phyloP scores from a whole-genome alignment of 2,888 invertebrate genomes.

The Esperia sulphurella region DNA sequence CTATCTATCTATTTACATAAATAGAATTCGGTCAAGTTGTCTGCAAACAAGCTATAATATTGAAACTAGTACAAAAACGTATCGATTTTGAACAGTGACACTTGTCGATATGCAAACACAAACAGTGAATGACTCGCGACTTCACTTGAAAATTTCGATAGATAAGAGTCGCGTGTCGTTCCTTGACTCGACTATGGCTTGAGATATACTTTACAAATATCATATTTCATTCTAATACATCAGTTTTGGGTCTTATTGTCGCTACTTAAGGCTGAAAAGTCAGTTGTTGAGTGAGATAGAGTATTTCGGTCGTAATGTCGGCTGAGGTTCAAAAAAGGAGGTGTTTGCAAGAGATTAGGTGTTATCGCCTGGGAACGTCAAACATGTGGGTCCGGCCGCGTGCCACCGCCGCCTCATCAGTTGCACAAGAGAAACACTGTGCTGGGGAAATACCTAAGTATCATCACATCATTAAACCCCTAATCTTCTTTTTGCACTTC shows the following conservation, averaged over 20 bases:
- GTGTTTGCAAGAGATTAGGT: constrained; percentile 75
- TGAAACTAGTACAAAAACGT: constrained; percentile 34
- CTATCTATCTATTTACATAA: not conserved
- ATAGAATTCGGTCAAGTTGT: not conserved
- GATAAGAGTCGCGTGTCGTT: constrained; percentile 69
- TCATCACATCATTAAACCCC: no score
- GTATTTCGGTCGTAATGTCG: constrained; percentile 40
- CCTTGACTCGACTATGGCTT: not conserved
- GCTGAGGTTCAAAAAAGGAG: constrained; percentile 68
- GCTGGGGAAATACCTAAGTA: constrained; percentile 26
- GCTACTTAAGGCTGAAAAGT: constrained; percentile 21
- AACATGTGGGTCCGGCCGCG: constrained; percentile 66
- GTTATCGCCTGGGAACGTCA: constrained; percentile 76
- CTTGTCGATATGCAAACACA: constrained; percentile 59
- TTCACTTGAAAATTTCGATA: constrained; percentile 67
- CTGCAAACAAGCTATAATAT: constrained; percentile 16
- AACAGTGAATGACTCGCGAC: constrained; percentile 63
- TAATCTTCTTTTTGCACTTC: no score
- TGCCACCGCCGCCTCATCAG: constrained; percentile 53
- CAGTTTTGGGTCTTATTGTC: constrained; percentile 9
- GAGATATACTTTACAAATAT: constrained; percentile 20
- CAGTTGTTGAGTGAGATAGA: constrained; percentile 15
- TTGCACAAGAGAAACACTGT: constrained; percentile 39
- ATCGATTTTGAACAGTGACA: constrained; percentile 50
- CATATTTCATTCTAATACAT: not conserved